These are phyloP conservation scores for Polydrusus tereticollis DNA, from an alignment of 2,888 invertebrate genomes.

Conservation along the genomic window DNA sequence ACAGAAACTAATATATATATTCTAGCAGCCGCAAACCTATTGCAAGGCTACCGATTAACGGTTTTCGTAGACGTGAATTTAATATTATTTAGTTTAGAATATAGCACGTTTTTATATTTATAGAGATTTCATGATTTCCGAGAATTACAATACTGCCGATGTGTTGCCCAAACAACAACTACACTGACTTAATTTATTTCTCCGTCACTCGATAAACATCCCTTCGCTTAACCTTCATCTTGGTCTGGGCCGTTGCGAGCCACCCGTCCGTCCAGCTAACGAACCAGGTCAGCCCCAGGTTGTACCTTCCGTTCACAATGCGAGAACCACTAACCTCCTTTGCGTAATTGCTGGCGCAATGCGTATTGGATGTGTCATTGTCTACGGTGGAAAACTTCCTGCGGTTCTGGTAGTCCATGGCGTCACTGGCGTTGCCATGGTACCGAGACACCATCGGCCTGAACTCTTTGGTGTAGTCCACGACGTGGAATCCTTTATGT, in stretches of 20 bases:
- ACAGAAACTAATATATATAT: no score
- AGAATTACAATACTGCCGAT: no score
- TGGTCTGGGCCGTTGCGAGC: slow-evolving; percentile 80
- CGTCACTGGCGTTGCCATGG: slow-evolving; percentile 90
- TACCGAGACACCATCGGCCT: slow-evolving; percentile 81
- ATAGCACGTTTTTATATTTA: no score
- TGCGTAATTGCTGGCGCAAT: slow-evolving; percentile 94
- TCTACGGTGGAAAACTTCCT: slow-evolving; percentile 94
- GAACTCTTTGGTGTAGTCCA: slow-evolving; percentile 78
- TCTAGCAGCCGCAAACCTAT: no score
- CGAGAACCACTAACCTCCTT: slow-evolving; percentile 97
- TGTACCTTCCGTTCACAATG: slow-evolving; percentile 93
- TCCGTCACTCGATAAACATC: slow-evolving; percentile 53
- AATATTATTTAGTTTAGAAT: no score
- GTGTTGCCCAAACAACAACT: no score
- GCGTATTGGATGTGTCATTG: slow-evolving; percentile 87
- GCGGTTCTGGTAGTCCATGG: slow-evolving; percentile 88
- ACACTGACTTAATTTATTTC: no score
- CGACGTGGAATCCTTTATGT: slow-evolving; percentile 85
- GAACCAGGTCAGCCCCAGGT: slow-evolving; percentile 93
- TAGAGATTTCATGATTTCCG: no score
- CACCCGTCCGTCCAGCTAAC: slow-evolving; percentile 84
- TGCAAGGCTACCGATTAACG: no score
- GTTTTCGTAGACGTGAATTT: no score
- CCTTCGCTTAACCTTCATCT: slow-evolving; percentile 73